Percentiles rank a stretch among this genome's conserved stretches.
Evolutionary conservation across 2,888 invertebrate genomes (phyloP).

Genomic region (Eremobia ochroleuca): DNA sequence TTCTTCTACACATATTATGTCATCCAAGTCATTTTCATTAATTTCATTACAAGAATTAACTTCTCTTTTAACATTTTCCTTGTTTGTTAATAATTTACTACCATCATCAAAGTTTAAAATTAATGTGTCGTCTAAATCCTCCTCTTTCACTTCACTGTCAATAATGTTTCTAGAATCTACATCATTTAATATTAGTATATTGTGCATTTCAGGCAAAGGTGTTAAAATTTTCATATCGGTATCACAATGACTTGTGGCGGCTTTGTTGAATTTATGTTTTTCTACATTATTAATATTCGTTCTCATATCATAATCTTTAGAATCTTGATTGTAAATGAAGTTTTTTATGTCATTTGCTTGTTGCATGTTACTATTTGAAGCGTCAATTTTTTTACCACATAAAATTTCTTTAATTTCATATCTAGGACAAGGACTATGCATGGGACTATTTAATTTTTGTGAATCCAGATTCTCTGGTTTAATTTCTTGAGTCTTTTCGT

Average conservation of each 20-base stretch:
- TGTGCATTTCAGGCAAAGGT: not conserved
- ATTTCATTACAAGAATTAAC: not conserved
- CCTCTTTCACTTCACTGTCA: not conserved
- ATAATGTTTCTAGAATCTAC: not conserved
- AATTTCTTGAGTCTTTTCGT: constrained; percentile 13
- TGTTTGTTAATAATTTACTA: not conserved
- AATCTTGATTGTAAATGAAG: not conserved
- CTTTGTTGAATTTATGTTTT: not conserved
- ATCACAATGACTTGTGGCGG: not conserved
- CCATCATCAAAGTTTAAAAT: constrained; percentile 9
- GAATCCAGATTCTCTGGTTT: not conserved
- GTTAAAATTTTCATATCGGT: not conserved
- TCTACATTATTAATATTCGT: not conserved
- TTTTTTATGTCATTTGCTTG: not conserved
- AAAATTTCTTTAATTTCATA: constrained; percentile 65
- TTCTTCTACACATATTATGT: constrained; percentile 30
- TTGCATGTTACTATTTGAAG: not conserved
- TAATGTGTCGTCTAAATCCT: not conserved
- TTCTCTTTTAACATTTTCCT: not conserved
- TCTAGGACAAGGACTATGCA: constrained; percentile 15
- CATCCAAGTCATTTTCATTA: not conserved
- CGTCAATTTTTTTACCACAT: not conserved
- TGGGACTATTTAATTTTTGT: not conserved
- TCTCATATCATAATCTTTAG: not conserved
- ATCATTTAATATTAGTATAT: not conserved